phyloP scores from a whole-genome alignment of 2,113 vertebrate species.

The Oncorhynchus gorbuscha region DNA sequence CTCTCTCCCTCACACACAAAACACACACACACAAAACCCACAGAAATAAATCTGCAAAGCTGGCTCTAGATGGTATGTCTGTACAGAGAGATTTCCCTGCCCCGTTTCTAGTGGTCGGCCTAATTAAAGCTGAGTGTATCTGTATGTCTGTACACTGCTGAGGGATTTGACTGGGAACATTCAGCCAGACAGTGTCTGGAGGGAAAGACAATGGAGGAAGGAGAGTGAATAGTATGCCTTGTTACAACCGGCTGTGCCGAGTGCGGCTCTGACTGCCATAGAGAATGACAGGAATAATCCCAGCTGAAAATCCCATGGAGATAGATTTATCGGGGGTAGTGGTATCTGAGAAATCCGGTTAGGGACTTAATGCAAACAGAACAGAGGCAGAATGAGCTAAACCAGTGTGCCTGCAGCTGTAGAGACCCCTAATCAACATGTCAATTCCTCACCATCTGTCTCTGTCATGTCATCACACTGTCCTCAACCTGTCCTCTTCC shows the following conservation, averaged over 20 bases:
- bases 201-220: constrained; percentile 55
- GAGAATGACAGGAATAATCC: constrained; percentile 54
- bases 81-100: constrained; percentile 43
- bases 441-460: constrained; percentile 33
- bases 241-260: constrained; percentile 33
- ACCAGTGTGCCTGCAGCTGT: constrained; percentile 33
- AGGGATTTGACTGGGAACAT: constrained; percentile 55
- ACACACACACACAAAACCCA: constrained; percentile 38
- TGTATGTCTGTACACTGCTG: constrained; percentile 43
- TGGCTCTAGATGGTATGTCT: constrained; percentile 58
- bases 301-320: constrained; percentile 53
- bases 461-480: constrained; percentile 40
- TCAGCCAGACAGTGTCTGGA: constrained; percentile 53
- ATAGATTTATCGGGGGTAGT: constrained; percentile 57
- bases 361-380: constrained; percentile 51
- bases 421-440: not conserved
- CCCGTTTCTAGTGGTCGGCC: constrained; percentile 53
- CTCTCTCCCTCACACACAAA: not conserved
- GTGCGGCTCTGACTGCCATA: constrained; percentile 15
- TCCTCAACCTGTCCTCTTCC: not conserved
- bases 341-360: constrained; percentile 58
- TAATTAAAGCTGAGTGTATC: constrained; percentile 58
- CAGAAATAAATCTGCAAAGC: constrained; percentile 56
- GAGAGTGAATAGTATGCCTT: constrained; percentile 50
- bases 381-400: constrained; percentile 37